phyloP scores from a whole-genome alignment of 2,797 vertebrate species.

The Hydrophis major region DNA sequence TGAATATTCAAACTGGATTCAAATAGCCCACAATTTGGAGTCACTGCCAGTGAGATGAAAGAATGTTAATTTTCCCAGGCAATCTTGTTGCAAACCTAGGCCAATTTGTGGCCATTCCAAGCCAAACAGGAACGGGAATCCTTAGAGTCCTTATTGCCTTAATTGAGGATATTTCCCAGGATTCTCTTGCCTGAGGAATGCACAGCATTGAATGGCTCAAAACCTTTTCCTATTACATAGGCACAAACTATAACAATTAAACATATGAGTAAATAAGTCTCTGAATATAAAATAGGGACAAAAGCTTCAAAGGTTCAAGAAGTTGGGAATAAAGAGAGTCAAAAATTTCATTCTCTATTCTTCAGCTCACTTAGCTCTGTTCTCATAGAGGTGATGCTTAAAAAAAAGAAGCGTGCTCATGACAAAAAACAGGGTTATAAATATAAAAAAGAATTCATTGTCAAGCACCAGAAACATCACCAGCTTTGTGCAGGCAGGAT shows the following conservation, averaged over 20 bases:
- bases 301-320: slow-evolving; percentile 60
- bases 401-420: slow-evolving; percentile 54
- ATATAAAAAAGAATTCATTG: slow-evolving; percentile 68
- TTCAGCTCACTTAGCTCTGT: slow-evolving; percentile 55
- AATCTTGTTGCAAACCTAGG: neutral
- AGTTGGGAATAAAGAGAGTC: slow-evolving; percentile 49
- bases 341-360: slow-evolving; percentile 65
- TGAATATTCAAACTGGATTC: neutral
- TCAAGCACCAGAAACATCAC: slow-evolving; percentile 74
- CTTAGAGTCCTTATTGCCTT: slow-evolving; percentile 27
- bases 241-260: slow-evolving; percentile 62
- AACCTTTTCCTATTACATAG: slow-evolving; percentile 57
- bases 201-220: slow-evolving; percentile 49
- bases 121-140: neutral
- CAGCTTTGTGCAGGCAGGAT: slow-evolving; percentile 57
- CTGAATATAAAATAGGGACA: slow-evolving; percentile 61
- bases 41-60: neutral
- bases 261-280: slow-evolving; percentile 55
- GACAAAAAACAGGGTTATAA: slow-evolving; percentile 69
- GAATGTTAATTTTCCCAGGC: neutral
- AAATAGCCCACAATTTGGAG: neutral
- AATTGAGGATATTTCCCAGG: slow-evolving; percentile 3
- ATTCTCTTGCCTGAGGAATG: slow-evolving; percentile 30
- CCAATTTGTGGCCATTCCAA: neutral
- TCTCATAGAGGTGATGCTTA: slow-evolving; percentile 63